A percentile compares a stretch with the other conserved stretches of the same genome.
phyloP scores from a whole-genome alignment of 2,888 invertebrate species.

The Cheilosia soror region DNA sequence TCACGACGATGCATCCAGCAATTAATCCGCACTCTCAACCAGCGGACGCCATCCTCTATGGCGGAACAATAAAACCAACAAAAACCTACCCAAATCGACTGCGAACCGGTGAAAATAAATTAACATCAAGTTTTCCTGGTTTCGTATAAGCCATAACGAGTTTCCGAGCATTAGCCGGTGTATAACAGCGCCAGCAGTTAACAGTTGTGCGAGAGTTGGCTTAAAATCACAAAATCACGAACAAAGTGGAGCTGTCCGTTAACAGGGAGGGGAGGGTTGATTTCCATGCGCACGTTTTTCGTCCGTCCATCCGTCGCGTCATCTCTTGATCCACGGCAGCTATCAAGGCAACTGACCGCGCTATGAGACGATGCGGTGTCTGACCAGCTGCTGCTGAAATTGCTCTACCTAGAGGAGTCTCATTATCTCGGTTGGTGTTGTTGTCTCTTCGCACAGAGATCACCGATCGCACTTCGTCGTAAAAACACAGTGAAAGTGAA shows the following conservation, averaged over 20 bases:
- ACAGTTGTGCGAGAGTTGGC: constrained; percentile 62
- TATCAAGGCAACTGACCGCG: constrained; percentile 55
- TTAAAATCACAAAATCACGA: constrained; percentile 58
- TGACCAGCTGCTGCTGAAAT: constrained; percentile 32
- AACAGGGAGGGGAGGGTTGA: constrained; percentile 30
- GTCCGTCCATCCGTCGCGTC: constrained; percentile 22
- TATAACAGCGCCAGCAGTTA: constrained; percentile 34
- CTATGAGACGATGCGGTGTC: background rate
- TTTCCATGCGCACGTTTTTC: constrained; percentile 27
- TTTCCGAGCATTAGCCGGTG: constrained; percentile 19
- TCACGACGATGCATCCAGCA: constrained; percentile 58
- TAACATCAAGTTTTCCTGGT: constrained; percentile 67
- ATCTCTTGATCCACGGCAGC: constrained; percentile 6
- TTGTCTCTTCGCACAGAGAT: constrained; percentile 38
- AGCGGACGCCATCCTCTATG: constrained; percentile 24
- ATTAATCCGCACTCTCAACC: constrained; percentile 57
- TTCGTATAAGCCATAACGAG: constrained; percentile 43
- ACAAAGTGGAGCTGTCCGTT: constrained; percentile 64
- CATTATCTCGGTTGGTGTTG: constrained; percentile 53
- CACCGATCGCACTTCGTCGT: constrained; percentile 43
- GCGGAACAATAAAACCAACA: constrained; percentile 15
- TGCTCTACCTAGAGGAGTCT: constrained; percentile 52
- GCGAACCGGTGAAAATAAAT: constrained; percentile 71
- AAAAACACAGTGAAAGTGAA: constrained; percentile 67
- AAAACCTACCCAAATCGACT: constrained; percentile 27